Percentiles rank a stretch among this genome's conserved stretches.
Conservation (phyloP, 1,140 invertebrate genomes). For the Brachionus angularis region DNA sequence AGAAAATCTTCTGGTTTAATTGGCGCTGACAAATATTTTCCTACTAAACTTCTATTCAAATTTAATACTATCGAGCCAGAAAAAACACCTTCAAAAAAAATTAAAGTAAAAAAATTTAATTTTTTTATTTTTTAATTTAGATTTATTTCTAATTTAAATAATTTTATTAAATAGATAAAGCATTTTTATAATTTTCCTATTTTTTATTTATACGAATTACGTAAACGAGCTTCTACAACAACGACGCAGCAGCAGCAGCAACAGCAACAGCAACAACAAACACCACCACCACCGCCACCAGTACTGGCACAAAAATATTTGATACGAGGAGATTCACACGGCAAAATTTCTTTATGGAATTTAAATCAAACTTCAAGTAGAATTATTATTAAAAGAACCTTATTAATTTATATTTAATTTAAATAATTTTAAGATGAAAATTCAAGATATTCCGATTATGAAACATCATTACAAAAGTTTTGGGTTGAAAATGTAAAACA, state of each 20-base stretch:
- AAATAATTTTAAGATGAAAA: constrained; percentile 48
- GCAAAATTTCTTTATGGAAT: constrained; percentile 22
- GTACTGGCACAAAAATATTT: background rate
- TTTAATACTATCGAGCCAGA: background rate
- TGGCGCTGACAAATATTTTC: background rate
- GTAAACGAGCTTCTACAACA: background rate
- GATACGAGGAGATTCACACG: constrained; percentile 1
- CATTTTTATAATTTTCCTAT: background rate
- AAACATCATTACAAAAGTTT: constrained; percentile 52
- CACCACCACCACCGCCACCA: background rate
- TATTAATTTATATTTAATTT: constrained; percentile 30
- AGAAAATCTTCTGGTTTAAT: background rate
- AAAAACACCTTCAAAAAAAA: background rate
- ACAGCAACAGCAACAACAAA: background rate
- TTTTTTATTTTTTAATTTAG: no score
- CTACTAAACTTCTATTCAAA: background rate
- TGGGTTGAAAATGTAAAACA: constrained; percentile 76
- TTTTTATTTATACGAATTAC: background rate
- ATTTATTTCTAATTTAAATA: no score
- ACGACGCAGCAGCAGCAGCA: background rate
- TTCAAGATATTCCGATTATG: background rate
- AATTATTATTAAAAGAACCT: background rate
- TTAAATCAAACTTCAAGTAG: background rate
- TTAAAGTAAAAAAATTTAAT: constrained; percentile 1
- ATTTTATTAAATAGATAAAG: background rate